Conservation (phyloP, 2,113 vertebrate species). For the Chionis minor region DNA sequence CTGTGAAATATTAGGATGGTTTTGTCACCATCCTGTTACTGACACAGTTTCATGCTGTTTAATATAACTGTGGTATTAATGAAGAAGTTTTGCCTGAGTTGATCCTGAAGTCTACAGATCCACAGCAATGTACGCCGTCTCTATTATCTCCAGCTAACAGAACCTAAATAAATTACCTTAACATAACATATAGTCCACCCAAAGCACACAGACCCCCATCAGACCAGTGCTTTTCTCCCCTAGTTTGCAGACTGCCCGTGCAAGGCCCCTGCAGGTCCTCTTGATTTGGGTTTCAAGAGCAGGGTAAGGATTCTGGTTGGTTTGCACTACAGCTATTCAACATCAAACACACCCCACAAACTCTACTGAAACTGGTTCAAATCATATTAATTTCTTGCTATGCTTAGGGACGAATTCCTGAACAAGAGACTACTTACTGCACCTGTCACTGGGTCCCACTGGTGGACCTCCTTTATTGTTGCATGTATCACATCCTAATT, state of each 20-base stretch:
- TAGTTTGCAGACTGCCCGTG: neutral
- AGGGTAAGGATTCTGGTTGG: neutral
- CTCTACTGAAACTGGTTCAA: neutral
- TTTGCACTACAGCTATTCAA: neutral
- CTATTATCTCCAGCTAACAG: neutral
- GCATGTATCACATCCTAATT: neutral
- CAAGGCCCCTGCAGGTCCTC: neutral
- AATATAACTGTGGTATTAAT: neutral
- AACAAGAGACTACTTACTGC: neutral
- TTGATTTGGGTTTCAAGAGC: neutral
- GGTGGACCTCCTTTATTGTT: neutral
- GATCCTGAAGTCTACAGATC: neutral
- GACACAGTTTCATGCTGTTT: neutral
- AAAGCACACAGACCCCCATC: rapidly evolving
- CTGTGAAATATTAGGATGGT: neutral
- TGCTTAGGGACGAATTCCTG: neutral
- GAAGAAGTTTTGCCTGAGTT: neutral
- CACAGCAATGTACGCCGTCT: neutral
- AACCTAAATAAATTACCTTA: neutral
- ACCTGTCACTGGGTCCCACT: rapidly evolving
- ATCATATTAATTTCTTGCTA: neutral
- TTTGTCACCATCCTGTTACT: neutral
- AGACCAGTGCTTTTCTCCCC: neutral
- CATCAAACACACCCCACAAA: neutral
- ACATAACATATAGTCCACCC: neutral